Evolutionary conservation across 2,888 invertebrate genomes (phyloP).

Genomic region (Caenorhabditis uteleia): DNA sequence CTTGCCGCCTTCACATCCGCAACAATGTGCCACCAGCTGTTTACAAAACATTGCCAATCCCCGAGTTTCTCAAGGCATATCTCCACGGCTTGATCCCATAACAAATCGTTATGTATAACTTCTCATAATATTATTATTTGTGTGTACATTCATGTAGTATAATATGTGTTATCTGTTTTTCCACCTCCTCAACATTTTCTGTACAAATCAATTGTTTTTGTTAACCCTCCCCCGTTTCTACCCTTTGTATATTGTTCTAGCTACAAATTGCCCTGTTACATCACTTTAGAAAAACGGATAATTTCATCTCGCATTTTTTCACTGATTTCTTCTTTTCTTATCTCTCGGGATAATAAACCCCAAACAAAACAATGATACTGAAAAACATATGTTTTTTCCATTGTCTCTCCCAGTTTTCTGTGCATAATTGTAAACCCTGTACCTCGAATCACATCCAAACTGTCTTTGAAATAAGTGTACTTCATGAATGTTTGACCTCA

Average conservation of each 20-base stretch:
- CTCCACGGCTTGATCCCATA: conserved; percentile 54
- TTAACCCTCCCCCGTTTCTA: conserved; percentile 3
- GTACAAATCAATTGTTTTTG: conserved; percentile 18
- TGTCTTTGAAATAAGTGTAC: no score
- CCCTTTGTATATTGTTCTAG: conserved; percentile 14
- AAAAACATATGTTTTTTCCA: no score
- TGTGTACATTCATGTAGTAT: conserved; percentile 12
- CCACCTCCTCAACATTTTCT: conserved; percentile 1
- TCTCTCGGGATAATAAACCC: no score
- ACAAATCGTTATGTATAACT: background rate
- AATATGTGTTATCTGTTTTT: conserved; percentile 32
- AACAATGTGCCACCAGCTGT: conserved; percentile 40
- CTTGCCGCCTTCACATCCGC: conserved; percentile 52
- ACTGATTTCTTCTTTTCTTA: conserved; percentile 18
- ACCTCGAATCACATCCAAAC: no score
- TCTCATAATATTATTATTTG: background rate
- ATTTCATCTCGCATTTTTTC: conserved; percentile 34
- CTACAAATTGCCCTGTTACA: conserved; percentile 36
- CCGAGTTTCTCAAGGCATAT: conserved; percentile 47
- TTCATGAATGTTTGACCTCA: no score
- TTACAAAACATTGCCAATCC: conserved; percentile 49
- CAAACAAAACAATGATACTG: no score
- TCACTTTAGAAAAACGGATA: conserved; percentile 46
- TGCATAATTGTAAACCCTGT: no score
- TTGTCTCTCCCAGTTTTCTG: no score